Conservation (phyloP, 2,113 vertebrate species). For the Bungarus multicinctus region DNA sequence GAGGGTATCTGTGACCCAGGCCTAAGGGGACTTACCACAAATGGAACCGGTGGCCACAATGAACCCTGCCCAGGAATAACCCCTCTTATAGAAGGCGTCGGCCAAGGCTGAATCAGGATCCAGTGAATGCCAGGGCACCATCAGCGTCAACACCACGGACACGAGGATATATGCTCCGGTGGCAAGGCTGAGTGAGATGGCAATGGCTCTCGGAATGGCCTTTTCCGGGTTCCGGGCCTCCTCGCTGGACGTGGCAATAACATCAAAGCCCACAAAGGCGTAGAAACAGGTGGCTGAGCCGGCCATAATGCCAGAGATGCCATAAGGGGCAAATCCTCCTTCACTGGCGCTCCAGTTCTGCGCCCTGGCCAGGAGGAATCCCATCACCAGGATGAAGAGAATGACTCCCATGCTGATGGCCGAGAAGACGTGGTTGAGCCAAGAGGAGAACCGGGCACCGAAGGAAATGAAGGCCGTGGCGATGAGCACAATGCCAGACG, state of each 20-base stretch:
- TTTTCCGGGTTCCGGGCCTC: constrained; percentile 88
- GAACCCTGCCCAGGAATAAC: constrained; percentile 92
- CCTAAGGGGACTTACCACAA: constrained; percentile 80
- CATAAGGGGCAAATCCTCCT: constrained; percentile 88
- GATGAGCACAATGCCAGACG: constrained; percentile 81
- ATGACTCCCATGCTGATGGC: constrained; percentile 82
- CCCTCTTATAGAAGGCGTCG: constrained; percentile 90
- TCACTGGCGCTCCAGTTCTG: constrained; percentile 84
- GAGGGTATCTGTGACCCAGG: not conserved
- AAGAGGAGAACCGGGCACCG: constrained; percentile 90
- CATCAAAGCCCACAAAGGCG: constrained; percentile 93
- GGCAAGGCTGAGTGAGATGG: constrained; percentile 83
- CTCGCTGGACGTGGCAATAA: constrained; percentile 92
- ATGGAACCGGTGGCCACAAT: constrained; percentile 91
- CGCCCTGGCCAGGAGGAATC: constrained; percentile 84
- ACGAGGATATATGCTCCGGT: constrained; percentile 87
- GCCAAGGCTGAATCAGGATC: constrained; percentile 89
- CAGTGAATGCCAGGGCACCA: constrained; percentile 91
- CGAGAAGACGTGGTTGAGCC: constrained; percentile 92
- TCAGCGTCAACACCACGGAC: constrained; percentile 87
- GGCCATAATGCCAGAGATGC: constrained; percentile 88
- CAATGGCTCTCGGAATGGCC: constrained; percentile 85
- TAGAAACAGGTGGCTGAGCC: constrained; percentile 96
- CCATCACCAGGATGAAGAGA: constrained; percentile 87
- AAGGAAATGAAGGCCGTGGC: constrained; percentile 89